phyloP scores from a whole-genome alignment of 2,888 invertebrate species.

The Epinotia brunnichana region DNA sequence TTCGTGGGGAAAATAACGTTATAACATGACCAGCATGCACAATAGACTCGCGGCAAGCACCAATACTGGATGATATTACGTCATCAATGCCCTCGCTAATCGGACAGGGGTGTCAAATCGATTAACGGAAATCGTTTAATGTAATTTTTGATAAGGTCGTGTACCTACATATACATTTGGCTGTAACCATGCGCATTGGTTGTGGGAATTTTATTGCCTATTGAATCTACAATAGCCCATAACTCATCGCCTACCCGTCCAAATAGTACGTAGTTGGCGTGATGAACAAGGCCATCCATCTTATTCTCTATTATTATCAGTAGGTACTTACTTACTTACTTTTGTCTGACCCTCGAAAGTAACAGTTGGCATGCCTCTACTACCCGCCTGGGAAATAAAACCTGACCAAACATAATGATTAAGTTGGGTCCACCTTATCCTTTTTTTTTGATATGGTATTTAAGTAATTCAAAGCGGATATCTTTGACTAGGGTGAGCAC shows the following conservation, averaged over 20 bases:
- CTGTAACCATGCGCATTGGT: constrained; percentile 27
- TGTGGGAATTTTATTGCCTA: constrained; percentile 30
- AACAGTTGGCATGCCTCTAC: constrained; percentile 21
- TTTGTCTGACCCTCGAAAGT: constrained; percentile 17
- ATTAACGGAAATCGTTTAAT: constrained; percentile 32
- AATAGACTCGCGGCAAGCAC: constrained; percentile 10
- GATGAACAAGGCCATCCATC: constrained; percentile 40
- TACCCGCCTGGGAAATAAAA: constrained; percentile 21
- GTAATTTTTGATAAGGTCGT: constrained; percentile 32
- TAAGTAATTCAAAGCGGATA: constrained; percentile 9
- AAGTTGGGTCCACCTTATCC: constrained; percentile 14
- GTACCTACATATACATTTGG: constrained; percentile 11
- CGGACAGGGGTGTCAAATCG: constrained; percentile 32
- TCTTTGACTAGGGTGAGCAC: not conserved
- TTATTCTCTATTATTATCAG: constrained; percentile 39
- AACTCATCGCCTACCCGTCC: constrained; percentile 30
- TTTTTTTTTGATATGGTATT: constrained; percentile 15
- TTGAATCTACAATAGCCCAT: constrained; percentile 33
- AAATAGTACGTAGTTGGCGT: constrained; percentile 35
- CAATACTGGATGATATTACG: constrained; percentile 1
- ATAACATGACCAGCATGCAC: constrained; percentile 17
- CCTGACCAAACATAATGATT: constrained; percentile 29
- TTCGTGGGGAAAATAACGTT: constrained; percentile 12
- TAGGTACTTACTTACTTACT: constrained; percentile 24
- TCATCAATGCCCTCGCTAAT: constrained; percentile 14